phyloP scores from a whole-genome alignment of 1,140 invertebrate species.

The Panagrolaimus sp. region DNA sequence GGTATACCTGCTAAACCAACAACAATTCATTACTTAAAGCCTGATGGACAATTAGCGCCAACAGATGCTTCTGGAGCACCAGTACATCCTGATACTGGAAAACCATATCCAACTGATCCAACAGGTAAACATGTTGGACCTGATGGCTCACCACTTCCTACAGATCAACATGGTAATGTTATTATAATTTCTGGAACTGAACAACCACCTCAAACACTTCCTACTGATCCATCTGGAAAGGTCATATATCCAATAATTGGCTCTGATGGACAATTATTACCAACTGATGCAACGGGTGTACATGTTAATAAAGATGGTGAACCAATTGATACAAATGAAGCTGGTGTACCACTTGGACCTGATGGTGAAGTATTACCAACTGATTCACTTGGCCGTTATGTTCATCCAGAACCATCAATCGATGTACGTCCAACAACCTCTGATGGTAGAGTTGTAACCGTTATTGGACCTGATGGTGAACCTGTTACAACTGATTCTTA shows the following conservation, averaged over 20 bases:
- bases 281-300: conserved; percentile 1
- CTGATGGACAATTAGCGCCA: conserved; percentile 20
- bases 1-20: not conserved
- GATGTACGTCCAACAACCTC: not conserved
- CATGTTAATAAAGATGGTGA: not conserved
- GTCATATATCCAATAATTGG: not conserved
- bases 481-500: not conserved
- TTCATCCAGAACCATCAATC: not conserved
- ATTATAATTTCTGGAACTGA: not conserved
- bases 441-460: not conserved
- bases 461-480: not conserved
- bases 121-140: conserved; percentile 30
- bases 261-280: conserved; percentile 4
- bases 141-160: conserved; percentile 38
- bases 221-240: not conserved
- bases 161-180: conserved; percentile 30
- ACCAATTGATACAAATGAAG: not conserved
- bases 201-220: not conserved
- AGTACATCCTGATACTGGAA: conserved; percentile 22
- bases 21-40: not conserved
- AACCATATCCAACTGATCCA: conserved; percentile 36
- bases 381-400: conserved; percentile 17
- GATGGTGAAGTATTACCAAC: conserved; percentile 26
- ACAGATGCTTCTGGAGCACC: conserved; percentile 27
- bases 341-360: conserved; percentile 4